Evolutionary conservation across 1,140 invertebrate species (phyloP), one percentile per base, ranked within the genome.

Genomic region (Plodia interpunctella): DNA sequence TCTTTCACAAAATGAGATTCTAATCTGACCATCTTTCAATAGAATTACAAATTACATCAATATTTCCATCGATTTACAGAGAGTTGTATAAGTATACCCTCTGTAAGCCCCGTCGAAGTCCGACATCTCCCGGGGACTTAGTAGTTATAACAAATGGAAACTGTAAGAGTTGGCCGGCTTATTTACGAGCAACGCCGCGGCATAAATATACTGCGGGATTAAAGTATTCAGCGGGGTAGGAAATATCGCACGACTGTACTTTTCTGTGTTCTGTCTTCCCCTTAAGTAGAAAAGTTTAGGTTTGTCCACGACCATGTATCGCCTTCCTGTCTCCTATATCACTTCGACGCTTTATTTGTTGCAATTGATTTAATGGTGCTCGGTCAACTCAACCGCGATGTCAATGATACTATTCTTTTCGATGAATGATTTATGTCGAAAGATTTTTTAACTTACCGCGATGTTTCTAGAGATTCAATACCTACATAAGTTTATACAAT

Each of bases 201-300:
- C 66, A 75, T 78, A 78, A 80, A 75, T 71, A 80, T 67, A 72
- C 52, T 59, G 60, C 55, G 19, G 70, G 76, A 78, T 80, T 81
- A 80, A 78, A 80, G 74, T 71, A 73, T 73, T 75, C 67, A 69
- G 65, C 66, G 63, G 55, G 58, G 58, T 63, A 64, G 63, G 63
- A 68, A 64, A 65, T 72, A 68, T 68, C 57, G 59, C 59, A 17
- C 25, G 35, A 17, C 55, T 57, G 52, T 55, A 63, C 60, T 68
- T 65, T 70, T 65, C 62, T 62, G 51, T 21, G 50, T 20, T 52
- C 9, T 68, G 59, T n/a, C n/a, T 59, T 59, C 52, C 51, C 44
- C 54, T 50, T 66, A 63, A 68, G 58, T 62, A 32, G 56, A 58
- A 61, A 65, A 69, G 61, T 66, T 69, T 62, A 35, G 52, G 49